Evolutionary conservation across 1,140 invertebrate species (phyloP).

Genomic region (Diorhabda carinulata): DNA sequence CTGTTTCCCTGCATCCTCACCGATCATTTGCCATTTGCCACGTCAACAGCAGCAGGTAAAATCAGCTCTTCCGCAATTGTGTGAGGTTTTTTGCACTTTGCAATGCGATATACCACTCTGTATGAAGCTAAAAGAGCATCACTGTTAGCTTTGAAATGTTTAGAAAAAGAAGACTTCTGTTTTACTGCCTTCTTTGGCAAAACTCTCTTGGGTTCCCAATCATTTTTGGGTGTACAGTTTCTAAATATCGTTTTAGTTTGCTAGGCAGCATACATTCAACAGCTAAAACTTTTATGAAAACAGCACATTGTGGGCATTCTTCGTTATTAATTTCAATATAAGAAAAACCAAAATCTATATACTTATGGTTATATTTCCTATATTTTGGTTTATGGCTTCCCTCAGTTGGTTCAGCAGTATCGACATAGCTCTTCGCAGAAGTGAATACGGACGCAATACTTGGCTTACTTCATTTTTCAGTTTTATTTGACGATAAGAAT

Average conservation of each 20-base stretch:
- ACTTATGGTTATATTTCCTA: conserved; percentile 9
- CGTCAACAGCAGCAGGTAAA: conserved; percentile 37
- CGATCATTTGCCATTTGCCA: conserved; percentile 29
- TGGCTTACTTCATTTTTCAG: conserved; percentile 1
- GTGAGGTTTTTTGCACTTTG: not conserved
- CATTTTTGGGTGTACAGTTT: conserved; percentile 14
- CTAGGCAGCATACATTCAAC: conserved; percentile 5
- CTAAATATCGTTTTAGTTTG: conserved; percentile 7
- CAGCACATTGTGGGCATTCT: conserved; percentile 9
- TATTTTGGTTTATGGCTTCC: conserved; percentile 1
- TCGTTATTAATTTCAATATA: not conserved
- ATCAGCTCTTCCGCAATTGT: conserved; percentile 30
- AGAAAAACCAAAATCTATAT: not conserved
- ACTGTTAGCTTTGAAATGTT: not conserved
- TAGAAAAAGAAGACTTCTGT: not conserved
- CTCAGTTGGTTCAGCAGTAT: not conserved
- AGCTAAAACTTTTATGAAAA: conserved; percentile 11
- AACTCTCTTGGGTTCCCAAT: conserved; percentile 8
- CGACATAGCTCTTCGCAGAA: conserved; percentile 1
- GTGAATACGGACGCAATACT: not conserved
- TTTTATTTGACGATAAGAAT: conserved; percentile 5
- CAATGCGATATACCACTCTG: not conserved
- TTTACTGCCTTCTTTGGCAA: not conserved
- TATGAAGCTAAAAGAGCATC: conserved; percentile 7
- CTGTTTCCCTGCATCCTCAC: conserved; percentile 26